Evolutionary conservation across 2,888 invertebrate genomes (phyloP), one percentile per base, ranked within the genome.

Genomic region (Trissoscelio sp.): DNA sequence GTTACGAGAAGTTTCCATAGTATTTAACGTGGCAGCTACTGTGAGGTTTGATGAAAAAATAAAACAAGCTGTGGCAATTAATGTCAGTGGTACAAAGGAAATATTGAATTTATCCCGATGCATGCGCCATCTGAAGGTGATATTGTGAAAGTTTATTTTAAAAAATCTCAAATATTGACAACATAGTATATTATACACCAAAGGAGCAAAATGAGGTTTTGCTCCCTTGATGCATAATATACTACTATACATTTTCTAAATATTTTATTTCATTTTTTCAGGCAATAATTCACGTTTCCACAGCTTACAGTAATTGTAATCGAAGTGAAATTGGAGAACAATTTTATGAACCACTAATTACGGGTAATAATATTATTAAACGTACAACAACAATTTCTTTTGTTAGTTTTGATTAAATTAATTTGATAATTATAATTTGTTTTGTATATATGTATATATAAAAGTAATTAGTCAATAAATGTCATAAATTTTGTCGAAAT

Each of bases 11-110:
- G 94, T 96, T 18, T 91, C 88, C 0, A 92, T 95, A 22, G 93
- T 94, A 62, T 95, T 99, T 91, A 97, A 99, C 89, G 96, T 96
- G 6, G 98, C 98, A 0, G 99, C 98, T 0, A 98, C 98, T 0
- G 96, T 98, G 3, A 94, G 95, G 87, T 98, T 98, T 87, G 96
- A 97, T 89, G 97, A 97, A 88, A 95, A 95, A 53, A 92, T 98
- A 0, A 94, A 95, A 88, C 92, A 95, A 0, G 96, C 97, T 0
- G 93, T 96, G 48, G 93, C 94, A 53, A 96, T 96, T 87, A 97
- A 97, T 90, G 95, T 97, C 1, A 92, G 94, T 18, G 97, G 96
- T 0, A 95, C 96, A 0, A 94, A 94, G 83, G 94, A 96, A 55
- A 93, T 97, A n/a, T 88, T 97, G 7, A 93, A 95, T 28, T 92